phyloP scores from a whole-genome alignment of 2,113 vertebrate species.

The Apaloderma vittatum region DNA sequence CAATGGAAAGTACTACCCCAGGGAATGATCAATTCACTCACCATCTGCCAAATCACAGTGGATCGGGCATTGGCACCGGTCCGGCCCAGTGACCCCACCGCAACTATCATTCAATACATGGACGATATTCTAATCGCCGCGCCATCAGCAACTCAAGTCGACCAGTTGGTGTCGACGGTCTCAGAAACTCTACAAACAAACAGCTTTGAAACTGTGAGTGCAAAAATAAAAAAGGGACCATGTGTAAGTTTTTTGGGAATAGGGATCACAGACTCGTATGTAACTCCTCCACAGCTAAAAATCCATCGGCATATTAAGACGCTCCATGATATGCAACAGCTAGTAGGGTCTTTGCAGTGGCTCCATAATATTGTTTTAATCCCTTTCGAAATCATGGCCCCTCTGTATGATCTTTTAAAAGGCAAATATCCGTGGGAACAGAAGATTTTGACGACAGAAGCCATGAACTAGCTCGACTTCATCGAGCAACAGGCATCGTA shows the following conservation, averaged over 20 bases:
- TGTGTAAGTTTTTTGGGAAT: background rate
- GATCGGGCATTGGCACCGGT: background rate
- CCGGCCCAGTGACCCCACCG: accelerated
- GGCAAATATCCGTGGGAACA: background rate
- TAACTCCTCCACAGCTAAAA: background rate
- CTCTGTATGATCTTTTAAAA: background rate
- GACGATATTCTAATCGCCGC: background rate
- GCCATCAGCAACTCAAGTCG: background rate
- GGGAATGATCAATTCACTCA: background rate
- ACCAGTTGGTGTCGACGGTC: background rate
- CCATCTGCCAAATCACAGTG: background rate
- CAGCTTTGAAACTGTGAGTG: background rate
- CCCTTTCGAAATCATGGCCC: background rate
- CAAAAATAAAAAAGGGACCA: background rate
- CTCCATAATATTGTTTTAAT: background rate
- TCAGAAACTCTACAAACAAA: background rate
- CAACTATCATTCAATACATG: background rate
- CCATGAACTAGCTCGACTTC: background rate
- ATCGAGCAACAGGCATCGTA: background rate
- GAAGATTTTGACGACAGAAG: background rate
- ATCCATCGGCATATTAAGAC: background rate
- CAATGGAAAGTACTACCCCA: background rate
- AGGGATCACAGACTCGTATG: background rate
- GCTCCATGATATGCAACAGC: background rate
- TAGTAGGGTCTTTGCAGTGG: background rate